These are phyloP conservation scores for Alsophila aescularia DNA, from an alignment of 2,888 invertebrate genomes.

Conservation along the genomic window DNA sequence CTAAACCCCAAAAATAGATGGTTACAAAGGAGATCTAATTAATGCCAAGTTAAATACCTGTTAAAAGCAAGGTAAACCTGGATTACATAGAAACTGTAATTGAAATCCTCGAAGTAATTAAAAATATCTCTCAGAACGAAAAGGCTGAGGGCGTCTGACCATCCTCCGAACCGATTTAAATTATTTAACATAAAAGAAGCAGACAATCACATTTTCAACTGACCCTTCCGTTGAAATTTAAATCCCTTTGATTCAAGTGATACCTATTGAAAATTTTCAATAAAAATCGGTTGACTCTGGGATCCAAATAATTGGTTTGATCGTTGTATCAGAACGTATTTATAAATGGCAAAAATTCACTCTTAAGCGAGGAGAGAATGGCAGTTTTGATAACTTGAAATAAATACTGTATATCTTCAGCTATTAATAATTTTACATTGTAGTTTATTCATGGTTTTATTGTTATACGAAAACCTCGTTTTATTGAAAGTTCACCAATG, in stretches of 20 bases:
- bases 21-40: neutral
- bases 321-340: slow-evolving; percentile 26
- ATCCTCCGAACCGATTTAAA: slow-evolving; percentile 1
- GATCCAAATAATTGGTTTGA: slow-evolving; percentile 23
- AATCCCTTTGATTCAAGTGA: slow-evolving; percentile 4
- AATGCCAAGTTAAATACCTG: neutral
- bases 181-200: slow-evolving; percentile 8
- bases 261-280: slow-evolving; percentile 13
- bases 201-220: neutral
- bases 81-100: slow-evolving; percentile 2
- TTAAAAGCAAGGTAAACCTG: neutral
- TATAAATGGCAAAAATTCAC: slow-evolving; percentile 23
- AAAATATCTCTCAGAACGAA: slow-evolving; percentile 9
- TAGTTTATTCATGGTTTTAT: too few relatives aligned
- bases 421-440: too few relatives aligned
- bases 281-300: slow-evolving; percentile 11
- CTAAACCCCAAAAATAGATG: neutral
- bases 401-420: too few relatives aligned
- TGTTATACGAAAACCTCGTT: too few relatives aligned
- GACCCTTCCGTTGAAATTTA: slow-evolving; percentile 3
- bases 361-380: slow-evolving; percentile 5
- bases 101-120: slow-evolving; percentile 9
- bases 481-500: too few relatives aligned
- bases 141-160: neutral
- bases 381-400: too few relatives aligned